Evolutionary conservation across 2,888 invertebrate genomes (phyloP).

Genomic region (Epirrita christyi): DNA sequence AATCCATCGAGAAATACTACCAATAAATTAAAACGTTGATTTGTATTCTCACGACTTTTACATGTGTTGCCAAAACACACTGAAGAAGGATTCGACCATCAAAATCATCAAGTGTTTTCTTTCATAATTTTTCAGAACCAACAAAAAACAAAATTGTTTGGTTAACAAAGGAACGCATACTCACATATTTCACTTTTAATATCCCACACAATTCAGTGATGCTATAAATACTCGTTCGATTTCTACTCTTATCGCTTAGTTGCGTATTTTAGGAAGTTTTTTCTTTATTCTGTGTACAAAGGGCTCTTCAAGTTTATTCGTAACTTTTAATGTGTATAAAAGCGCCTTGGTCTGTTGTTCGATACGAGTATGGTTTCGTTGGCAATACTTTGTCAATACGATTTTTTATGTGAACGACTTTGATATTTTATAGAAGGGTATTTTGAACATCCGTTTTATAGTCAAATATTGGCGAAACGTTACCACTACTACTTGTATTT

Average conservation of each 20-base stretch:
- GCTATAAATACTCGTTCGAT: slow-evolving; percentile 20
- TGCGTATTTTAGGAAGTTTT: slow-evolving; percentile 40
- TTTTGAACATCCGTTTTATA: no score
- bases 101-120: neutral
- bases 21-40: no score
- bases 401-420: slow-evolving; percentile 5
- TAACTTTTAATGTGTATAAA: slow-evolving; percentile 40
- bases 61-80: no score
- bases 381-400: neutral
- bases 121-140: neutral
- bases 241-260: slow-evolving; percentile 35
- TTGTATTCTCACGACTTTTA: no score
- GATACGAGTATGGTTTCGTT: slow-evolving; percentile 10
- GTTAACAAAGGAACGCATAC: slow-evolving; percentile 3
- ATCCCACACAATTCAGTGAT: slow-evolving; percentile 12
- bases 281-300: slow-evolving; percentile 40
- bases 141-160: slow-evolving; percentile 6
- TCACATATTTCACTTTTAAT: slow-evolving; percentile 12
- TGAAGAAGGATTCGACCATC: no score
- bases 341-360: slow-evolving; percentile 15
- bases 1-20: no score
- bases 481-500: no score
- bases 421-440: neutral
- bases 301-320: slow-evolving; percentile 34
- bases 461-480: no score